These are phyloP conservation scores for Tauraco hartlaubi DNA, from an alignment of 2,797 vertebrate species.

Conservation along the genomic window DNA sequence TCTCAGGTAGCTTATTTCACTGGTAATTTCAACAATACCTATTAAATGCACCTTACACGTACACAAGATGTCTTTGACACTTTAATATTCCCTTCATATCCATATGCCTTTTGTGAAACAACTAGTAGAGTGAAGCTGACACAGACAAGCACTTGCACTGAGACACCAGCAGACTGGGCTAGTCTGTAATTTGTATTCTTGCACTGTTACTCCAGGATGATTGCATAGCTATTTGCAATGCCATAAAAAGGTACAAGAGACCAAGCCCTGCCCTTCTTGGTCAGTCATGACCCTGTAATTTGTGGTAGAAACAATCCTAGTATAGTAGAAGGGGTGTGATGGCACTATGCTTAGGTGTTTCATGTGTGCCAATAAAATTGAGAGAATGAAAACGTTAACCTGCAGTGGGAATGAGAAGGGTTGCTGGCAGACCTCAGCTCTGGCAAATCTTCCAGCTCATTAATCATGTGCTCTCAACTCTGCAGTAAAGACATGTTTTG, in stretches of 20 bases:
- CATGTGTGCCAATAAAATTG: neutral
- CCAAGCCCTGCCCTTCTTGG: constrained; percentile 68
- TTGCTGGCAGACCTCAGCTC: neutral
- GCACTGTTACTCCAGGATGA: constrained; percentile 55
- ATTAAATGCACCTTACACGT: neutral
- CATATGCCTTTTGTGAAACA: neutral
- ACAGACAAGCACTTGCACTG: neutral
- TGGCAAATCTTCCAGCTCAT: neutral
- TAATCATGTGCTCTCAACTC: neutral
- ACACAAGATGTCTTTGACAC: neutral
- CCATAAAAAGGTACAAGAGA: constrained; percentile 74
- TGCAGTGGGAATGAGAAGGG: neutral
- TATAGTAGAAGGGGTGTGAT: constrained; percentile 48
- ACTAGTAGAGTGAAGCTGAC: neutral
- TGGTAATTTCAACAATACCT: neutral
- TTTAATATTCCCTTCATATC: neutral
- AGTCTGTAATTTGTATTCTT: constrained; percentile 67
- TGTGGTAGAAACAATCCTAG: constrained; percentile 31
- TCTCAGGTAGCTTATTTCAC: neutral
- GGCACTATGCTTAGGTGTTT: constrained; percentile 58
- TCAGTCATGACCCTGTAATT: constrained; percentile 50
- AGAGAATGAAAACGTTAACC: neutral
- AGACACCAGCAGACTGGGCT: constrained; percentile 12
- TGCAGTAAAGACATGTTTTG: neutral
- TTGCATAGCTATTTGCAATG: constrained; percentile 71